Conservation (phyloP, 2,888 invertebrate species). For the Ochropleura leucogaster region DNA sequence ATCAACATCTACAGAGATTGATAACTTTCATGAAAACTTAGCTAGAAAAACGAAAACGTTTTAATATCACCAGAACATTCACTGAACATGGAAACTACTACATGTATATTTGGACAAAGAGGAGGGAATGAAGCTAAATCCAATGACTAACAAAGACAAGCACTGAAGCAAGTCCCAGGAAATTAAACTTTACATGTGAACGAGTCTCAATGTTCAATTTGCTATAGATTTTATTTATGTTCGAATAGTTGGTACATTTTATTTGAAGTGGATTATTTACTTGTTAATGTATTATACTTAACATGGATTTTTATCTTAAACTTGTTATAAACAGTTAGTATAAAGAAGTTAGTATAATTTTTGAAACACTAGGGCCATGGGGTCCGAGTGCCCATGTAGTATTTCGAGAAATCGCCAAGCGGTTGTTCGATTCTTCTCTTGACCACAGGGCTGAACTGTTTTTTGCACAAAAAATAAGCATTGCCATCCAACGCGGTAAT, state of each 20-base stretch:
- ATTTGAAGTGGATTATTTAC: background rate
- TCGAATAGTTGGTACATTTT: slow-evolving; percentile 5
- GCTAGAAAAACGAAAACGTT: background rate
- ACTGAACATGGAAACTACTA: slow-evolving; percentile 12
- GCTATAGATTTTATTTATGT: slow-evolving; percentile 62
- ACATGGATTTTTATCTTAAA: no score
- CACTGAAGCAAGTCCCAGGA: slow-evolving; percentile 71
- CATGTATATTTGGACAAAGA: slow-evolving; percentile 35
- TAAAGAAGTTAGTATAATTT: no score
- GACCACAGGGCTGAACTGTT: no score
- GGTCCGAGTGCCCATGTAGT: no score
- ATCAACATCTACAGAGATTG: background rate
- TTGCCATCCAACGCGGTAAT: no score
- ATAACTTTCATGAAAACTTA: background rate
- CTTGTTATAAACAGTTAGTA: no score
- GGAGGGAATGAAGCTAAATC: slow-evolving; percentile 59
- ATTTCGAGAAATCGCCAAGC: no score
- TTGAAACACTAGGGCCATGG: no score
- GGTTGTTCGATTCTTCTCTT: no score
- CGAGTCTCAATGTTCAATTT: slow-evolving; percentile 58
- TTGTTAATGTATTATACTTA: no score
- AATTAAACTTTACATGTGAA: slow-evolving; percentile 79
- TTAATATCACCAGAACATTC: slow-evolving; percentile 9
- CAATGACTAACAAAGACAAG: slow-evolving; percentile 72
- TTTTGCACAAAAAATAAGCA: no score